Evolutionary conservation across 2,113 vertebrate species (phyloP).

Genomic region (Dromiciops gliroides): DNA sequence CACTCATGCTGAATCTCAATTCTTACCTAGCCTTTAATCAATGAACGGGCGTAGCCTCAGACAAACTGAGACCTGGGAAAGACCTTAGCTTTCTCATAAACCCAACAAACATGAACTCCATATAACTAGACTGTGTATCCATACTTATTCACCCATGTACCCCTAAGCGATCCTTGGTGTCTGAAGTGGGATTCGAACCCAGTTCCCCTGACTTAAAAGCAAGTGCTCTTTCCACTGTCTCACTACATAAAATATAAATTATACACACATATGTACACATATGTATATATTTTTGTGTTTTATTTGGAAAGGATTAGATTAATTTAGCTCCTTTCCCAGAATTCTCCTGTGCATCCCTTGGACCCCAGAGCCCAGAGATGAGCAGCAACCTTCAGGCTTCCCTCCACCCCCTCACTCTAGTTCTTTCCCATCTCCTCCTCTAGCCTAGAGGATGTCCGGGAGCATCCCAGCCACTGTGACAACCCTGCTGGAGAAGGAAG

Average conservation of each 20-base stretch:
- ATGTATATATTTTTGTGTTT: not conserved
- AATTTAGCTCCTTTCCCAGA: not conserved
- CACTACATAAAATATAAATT: not conserved
- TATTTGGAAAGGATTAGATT: not conserved
- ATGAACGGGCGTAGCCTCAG: too few species aligned
- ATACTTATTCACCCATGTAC: not conserved
- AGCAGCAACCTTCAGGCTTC: not conserved
- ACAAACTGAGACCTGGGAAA: not conserved
- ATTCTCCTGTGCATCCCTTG: not conserved
- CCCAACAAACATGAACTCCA: not conserved
- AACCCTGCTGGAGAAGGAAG: conserved; percentile 17
- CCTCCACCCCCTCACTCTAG: not conserved
- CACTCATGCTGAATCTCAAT: not conserved
- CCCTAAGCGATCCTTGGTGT: not conserved
- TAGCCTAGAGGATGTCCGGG: not conserved
- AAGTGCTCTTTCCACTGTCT: not conserved
- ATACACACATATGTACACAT: not conserved
- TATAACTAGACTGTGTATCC: not conserved
- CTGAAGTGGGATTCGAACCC: not conserved
- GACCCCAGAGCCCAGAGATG: not conserved
- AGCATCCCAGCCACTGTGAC: not conserved
- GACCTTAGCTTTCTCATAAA: not conserved
- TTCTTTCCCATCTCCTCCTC: not conserved
- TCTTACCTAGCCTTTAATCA: too few species aligned
- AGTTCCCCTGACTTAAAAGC: not conserved